Base-by-base conservation (phyloP, 2,888 invertebrate genomes). In the Junonia oenone region DNA sequence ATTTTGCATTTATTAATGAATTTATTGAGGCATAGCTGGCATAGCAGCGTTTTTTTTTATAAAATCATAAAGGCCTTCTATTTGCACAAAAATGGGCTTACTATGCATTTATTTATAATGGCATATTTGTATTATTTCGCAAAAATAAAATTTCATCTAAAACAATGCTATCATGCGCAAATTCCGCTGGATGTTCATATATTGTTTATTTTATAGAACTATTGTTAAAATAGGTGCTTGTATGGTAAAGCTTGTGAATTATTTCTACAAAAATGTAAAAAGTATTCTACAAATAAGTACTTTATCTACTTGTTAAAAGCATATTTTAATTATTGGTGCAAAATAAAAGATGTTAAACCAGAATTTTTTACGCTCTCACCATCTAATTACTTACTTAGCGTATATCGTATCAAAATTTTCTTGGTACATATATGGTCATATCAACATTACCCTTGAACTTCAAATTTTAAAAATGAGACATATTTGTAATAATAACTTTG, bases 161-260 rank as follows among this genome's bases (percentile, higher is more conserved):
- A 29, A 35, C n/a, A n/a, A 33, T 33, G 31, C 31, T 33, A 11
- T 11, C 51, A 51, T 51, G 56, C 56, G 11, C 11, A 13, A 29
- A 35, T 26, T 51, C 11, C 37, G 51, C 55, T 48, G 58, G 55
- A 51, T 58, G 51, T 58, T 51, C 58, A 55, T 58, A 58, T 58
- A 17, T 45, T 26, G 8, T 48, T 26, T 31, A 22, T 19, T 35
- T 13, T 46, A 9, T 40, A 51, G 15, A 40, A 15, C 19, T 49
- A 50, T 33, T 27, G 2, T 19, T 26, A 35, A 29, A 19, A 33
- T 37, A 26, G 19, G 57, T 58, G 57, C 57, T 53, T 5, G 33
- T 33, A 11, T 19, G 22, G 22, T 45, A 38, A 58, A 47, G 54
- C 57, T 11, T 29, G 56, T 48, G 47, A 35, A 13, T 43, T 47